phyloP scores from a whole-genome alignment of 2,888 invertebrate species.

The Strigamia transsilvanica region DNA sequence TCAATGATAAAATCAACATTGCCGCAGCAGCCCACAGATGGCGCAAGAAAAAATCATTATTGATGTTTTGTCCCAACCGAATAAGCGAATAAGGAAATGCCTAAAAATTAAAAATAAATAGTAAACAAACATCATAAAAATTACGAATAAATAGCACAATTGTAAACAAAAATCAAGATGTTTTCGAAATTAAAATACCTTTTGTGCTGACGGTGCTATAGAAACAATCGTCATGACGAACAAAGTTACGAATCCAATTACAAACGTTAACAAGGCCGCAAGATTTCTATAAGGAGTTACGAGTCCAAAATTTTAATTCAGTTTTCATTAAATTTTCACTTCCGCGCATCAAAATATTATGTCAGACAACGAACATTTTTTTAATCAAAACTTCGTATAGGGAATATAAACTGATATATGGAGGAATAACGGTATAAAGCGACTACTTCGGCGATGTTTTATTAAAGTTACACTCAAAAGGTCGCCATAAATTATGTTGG shows the following conservation, averaged over 20 bases:
- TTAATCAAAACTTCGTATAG: not conserved
- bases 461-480: not conserved
- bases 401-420: not conserved
- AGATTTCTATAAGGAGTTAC: conserved; percentile 6
- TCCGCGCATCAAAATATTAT: too few relatives aligned
- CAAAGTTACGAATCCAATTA: conserved; percentile 63
- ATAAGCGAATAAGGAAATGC: conserved; percentile 31
- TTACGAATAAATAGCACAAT: not conserved
- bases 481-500: not conserved
- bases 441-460: not conserved
- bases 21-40: conserved; percentile 63
- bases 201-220: conserved; percentile 64
- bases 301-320: not conserved
- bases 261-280: conserved; percentile 62
- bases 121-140: not conserved
- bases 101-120: conserved; percentile 23
- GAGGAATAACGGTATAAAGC: not conserved
- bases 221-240: conserved; percentile 63
- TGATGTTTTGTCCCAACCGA: conserved; percentile 53
- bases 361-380: too few relatives aligned
- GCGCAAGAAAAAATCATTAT: conserved; percentile 54
- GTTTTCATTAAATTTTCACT: not conserved
- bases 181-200: conserved; percentile 60
- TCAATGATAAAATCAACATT: conserved; percentile 69
- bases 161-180: not conserved